Base-by-base conservation (phyloP, 2,888 invertebrate species). In the Dyspetes luteomarginatus region DNA sequence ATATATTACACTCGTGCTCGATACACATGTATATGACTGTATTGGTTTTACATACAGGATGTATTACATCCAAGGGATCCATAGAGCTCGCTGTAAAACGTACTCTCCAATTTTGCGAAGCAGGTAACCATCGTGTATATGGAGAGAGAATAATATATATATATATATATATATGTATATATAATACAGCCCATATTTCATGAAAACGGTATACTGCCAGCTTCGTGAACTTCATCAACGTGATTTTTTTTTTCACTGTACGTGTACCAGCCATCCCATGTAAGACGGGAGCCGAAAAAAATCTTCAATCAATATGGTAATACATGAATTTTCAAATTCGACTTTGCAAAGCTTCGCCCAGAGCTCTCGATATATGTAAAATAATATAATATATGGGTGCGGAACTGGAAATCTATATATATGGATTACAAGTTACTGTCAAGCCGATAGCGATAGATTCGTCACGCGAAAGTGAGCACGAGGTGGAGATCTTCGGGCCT, bases 221-320 rank as follows among this genome's bases (percentile, higher is more conserved):
- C 4, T 56, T 50, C 5, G 50, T 19, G 41, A 22, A 26, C 43
- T 56, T 50, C 45, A 24, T 41, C 28, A 28, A 30, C 58, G 9
- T 26, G 7, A 68, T 22, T 71, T 2, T 22, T 58, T 41, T 30
- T 41, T 50, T 48, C 19, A 12, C 45, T 19, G 64, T 45, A 15
- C 9, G 56, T 71, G 30, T 56, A 26, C 15, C 7, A 62, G 36
- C 26, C 22, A 5, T 22, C 28, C 50, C n/a, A 64, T 24, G 19
- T 43, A 68, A 69, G 43, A 58, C 43, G 22, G 26, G 24, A 50
- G 56, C 5, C 4, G 26, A 7, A 26, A 73, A 78, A 64, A 74
- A 74, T 84, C 74, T 80, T 58, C 82, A 84, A 84, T 84, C 83
- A 84, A 84, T 83, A 84, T 83, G 84, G 75, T 84, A 83, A 84